These are phyloP conservation scores for Meloe dianella DNA, from an alignment of 2,888 invertebrate species.

Conservation along the genomic window DNA sequence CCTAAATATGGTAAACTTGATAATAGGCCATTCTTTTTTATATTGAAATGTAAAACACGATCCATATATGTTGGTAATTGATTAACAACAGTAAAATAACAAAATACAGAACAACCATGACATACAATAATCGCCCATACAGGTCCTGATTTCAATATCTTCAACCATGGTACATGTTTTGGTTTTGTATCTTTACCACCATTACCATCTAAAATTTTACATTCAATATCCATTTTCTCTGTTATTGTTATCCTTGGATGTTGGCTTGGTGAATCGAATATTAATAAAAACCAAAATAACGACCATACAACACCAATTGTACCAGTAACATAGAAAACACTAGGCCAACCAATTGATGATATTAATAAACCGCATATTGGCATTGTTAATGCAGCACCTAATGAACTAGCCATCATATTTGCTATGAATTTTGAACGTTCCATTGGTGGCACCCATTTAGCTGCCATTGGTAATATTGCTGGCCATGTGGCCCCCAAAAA, in stretches of 20 bases:
- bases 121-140: slow-evolving; percentile 88
- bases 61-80: slow-evolving; percentile 88
- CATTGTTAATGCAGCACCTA: slow-evolving; percentile 91
- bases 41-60: slow-evolving; percentile 76
- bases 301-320: slow-evolving; percentile 81
- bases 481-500: slow-evolving; percentile 87
- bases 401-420: slow-evolving; percentile 90
- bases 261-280: slow-evolving; percentile 80
- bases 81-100: slow-evolving; percentile 87
- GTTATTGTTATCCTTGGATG: slow-evolving; percentile 81
- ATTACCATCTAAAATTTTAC: slow-evolving; percentile 64
- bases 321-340: slow-evolving; percentile 87
- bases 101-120: slow-evolving; percentile 84
- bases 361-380: slow-evolving; percentile 86
- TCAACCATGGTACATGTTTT: slow-evolving; percentile 74
- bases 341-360: slow-evolving; percentile 83
- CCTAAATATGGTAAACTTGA: slow-evolving; percentile 87
- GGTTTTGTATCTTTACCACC: slow-evolving; percentile 50
- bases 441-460: slow-evolving; percentile 93
- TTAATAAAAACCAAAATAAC: slow-evolving; percentile 77
- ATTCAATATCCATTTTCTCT: slow-evolving; percentile 72
- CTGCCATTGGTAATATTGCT: slow-evolving; percentile 90
- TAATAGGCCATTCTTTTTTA: slow-evolving; percentile 84
- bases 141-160: slow-evolving; percentile 72
- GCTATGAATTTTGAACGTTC: slow-evolving; percentile 93